phyloP scores from a whole-genome alignment of 2,888 invertebrate species.

The Taenaris catops region DNA sequence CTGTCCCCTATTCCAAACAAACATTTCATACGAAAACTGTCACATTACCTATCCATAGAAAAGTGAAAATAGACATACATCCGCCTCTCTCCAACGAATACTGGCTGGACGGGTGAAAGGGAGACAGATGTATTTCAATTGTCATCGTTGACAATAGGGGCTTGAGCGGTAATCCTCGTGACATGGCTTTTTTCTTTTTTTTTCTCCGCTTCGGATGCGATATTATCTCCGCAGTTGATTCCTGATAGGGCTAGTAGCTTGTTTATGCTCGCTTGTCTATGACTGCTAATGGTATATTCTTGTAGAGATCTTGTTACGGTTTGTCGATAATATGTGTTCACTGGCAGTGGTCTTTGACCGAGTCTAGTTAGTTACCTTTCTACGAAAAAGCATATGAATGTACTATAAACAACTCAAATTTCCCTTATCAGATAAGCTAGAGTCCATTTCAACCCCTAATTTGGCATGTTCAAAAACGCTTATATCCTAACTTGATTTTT shows the following conservation, averaged over 20 bases:
- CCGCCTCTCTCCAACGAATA: conserved; percentile 42
- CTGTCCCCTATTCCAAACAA: conserved; percentile 61
- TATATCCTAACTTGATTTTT: too few relatives aligned
- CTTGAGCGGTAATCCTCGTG: conserved; percentile 64
- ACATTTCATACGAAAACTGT: conserved; percentile 74
- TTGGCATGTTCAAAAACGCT: too few relatives aligned
- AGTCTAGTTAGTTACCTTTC: too few relatives aligned
- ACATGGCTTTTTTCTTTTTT: conserved; percentile 60
- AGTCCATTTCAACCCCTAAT: too few relatives aligned
- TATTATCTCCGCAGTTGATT: conserved; percentile 60
- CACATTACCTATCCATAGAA: conserved; percentile 66
- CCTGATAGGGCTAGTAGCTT: conserved; percentile 62
- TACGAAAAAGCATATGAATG: too few relatives aligned
- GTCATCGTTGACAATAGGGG: conserved; percentile 65
- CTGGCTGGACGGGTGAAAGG: conserved; percentile 35
- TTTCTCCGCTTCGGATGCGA: conserved; percentile 42
- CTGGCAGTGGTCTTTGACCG: too few relatives aligned
- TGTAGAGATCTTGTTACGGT: conserved; percentile 63
- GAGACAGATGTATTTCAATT: conserved; percentile 65
- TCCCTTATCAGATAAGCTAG: too few relatives aligned
- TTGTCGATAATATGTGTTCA: conserved; percentile 49
- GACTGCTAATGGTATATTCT: conserved; percentile 64
- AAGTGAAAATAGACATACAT: conserved; percentile 62
- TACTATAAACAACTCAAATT: too few relatives aligned
- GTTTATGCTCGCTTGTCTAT: conserved; percentile 55